A percentile compares a stretch with the other conserved stretches of the same genome.
Evolutionary conservation across 2,113 vertebrate species (phyloP).

Genomic region (Myrmophylax atrothorax): DNA sequence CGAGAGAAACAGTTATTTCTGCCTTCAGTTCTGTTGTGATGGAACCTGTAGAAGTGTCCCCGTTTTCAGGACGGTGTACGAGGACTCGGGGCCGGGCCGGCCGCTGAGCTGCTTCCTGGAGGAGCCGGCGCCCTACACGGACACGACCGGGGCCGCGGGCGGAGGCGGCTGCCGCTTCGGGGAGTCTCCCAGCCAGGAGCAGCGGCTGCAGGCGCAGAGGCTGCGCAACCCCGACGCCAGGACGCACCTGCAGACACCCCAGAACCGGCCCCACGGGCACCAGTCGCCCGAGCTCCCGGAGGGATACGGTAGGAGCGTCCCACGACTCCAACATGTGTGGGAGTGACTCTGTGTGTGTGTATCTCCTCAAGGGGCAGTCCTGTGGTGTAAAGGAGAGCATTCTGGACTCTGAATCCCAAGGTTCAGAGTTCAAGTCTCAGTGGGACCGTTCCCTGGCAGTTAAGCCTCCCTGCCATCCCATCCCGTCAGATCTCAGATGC

Average conservation of each 20-base stretch:
- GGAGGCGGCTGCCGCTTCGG: constrained; percentile 87
- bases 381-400: no score
- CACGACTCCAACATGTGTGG: neutral
- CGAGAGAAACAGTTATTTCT: neutral
- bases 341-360: no score
- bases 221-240: constrained; percentile 88
- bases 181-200: constrained; percentile 91
- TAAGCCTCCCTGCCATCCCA: no score
- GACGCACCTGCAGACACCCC: constrained; percentile 87
- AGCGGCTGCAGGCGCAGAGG: constrained; percentile 87
- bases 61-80: constrained; percentile 86
- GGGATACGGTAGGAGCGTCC: constrained; percentile 87
- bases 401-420: no score
- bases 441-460: no score
- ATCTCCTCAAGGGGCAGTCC: no score
- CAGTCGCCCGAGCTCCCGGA: constrained; percentile 95
- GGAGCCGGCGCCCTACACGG: constrained; percentile 91
- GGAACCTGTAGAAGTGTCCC: constrained; percentile 22
- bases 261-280: constrained; percentile 92
- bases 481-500: no score
- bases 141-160: constrained; percentile 88
- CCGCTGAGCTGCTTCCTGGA: constrained; percentile 92
- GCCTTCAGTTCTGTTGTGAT: neutral
- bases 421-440: no score
- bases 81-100: constrained; percentile 86